Evolutionary conservation across 2,888 invertebrate species (phyloP), one percentile per base, ranked within the genome.

Genomic region (Zygothrica quintamaculata): DNA sequence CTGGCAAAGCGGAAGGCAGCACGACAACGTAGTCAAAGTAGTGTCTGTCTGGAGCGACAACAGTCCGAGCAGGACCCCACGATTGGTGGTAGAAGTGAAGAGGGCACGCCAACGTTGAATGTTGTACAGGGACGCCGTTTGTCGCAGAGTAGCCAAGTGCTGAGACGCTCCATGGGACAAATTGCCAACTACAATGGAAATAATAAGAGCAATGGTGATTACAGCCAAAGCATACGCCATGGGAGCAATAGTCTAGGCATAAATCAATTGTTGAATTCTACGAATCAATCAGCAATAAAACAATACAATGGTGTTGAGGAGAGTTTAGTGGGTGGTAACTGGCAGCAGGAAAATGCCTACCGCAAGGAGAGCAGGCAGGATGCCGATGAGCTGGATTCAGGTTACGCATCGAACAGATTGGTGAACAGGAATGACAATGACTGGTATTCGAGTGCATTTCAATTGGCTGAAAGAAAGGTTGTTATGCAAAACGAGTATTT

Each of bases 231-330:
- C 40, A 25, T 33, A 29, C 15, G 60, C 36, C 57, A 50, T 16
- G 64, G 56, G 33, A 65, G 52, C 36, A 40, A 40, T 34, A 43
- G 31, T n/a, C 40, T 55, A 43, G 74, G 70, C 71, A 86, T 71
- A 77, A 86, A 87, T 88, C 88, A 88, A 80, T 88, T 81, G 68
- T 44, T 77, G 78, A 65, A 68, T 61, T 56, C 70, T 65, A 62
- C 46, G 61, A 84, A 87, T 87, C 88, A 87, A 88, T 88, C 86
- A 77, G 71, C 65, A 75, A 58, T 73, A 53, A 76, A 70, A 78
- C 78, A 88, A 77, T 74, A 76, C 73, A 65, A 73, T 61, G 70
- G 58, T 59, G 53, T 42, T 42, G 66, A 57, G 60, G 62, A 44
- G 44, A 46, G 60, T 51, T 55, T 72, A 76, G 65, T 57, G 57